Evolutionary conservation across 1,140 invertebrate genomes (phyloP), one percentile per base, ranked within the genome.

Genomic region (Drosophila murphyi): DNA sequence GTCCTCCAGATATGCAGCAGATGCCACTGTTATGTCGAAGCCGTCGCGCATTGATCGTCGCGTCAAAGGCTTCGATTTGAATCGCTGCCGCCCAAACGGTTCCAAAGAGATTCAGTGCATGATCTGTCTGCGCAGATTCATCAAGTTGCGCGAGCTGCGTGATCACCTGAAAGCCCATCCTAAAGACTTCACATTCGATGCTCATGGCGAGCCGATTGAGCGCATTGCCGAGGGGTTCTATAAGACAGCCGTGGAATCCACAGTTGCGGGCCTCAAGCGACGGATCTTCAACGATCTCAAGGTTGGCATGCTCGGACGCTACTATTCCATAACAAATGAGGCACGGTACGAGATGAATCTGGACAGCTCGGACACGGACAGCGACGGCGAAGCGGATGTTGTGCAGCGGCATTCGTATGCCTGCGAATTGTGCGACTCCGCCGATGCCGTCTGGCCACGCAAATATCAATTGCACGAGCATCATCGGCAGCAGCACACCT

Each of bases 391-490:
- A 3, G 64, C 7, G n/a, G 78, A 86, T 43, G 86, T 90, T 37
- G 78, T 90, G 2, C 12, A 82, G 12, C 67, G 77, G 0, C 76
- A 72, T 1, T 86, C 72, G 32, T 90, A 90, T 35, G 70, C 76
- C 6, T 90, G 86, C 12, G 86, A 90, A n/a, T 45, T 90, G 3
- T 90, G 86, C 10, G 62, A 88, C 8, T 64, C 76, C 0, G 37
- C 62, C 1, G 32, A 60, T 5, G 63, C 80, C 0, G 65, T 72
- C 2, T 87, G 76, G 71, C 76, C 83, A 5, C 72, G 86, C 3
- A 90, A 90, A 45, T 90, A 73, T 45, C 88, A 91, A 43, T 32
- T 92, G 4, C 82, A 87, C n/a, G 75, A 86, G 7, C 91, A 92
- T 65, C 91, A 92, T 39, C 57, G 72, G 0, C 63, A 72, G 28